Conservation (phyloP, 2,797 vertebrate genomes). For the Girardinus metallicus region DNA sequence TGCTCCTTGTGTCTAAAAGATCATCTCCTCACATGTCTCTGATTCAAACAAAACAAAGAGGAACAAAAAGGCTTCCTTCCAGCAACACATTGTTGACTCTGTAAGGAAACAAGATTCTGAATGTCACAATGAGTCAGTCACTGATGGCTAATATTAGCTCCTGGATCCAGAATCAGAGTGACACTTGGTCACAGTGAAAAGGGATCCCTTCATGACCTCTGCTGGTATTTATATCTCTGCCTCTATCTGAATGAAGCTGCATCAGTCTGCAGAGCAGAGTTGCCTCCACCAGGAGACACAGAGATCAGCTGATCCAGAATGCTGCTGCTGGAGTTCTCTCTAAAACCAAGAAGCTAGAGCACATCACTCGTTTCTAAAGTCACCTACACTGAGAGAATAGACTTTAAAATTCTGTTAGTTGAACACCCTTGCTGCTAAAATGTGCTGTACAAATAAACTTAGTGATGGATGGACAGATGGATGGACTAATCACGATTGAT, state of each 20-base stretch:
- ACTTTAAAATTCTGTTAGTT: too few species aligned
- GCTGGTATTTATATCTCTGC: conserved; percentile 47
- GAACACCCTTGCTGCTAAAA: too few species aligned
- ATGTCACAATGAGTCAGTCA: conserved; percentile 21
- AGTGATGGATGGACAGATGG: too few species aligned
- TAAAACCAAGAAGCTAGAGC: too few species aligned
- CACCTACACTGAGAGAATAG: too few species aligned
- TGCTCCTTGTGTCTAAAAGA: not conserved
- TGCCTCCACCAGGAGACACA: not conserved
- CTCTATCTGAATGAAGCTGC: conserved; percentile 26
- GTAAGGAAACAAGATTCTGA: conserved; percentile 20
- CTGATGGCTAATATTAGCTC: conserved; percentile 42
- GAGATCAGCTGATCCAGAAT: too few species aligned
- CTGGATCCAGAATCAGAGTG: conserved; percentile 37
- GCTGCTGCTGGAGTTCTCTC: too few species aligned
- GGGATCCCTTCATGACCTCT: conserved; percentile 57
- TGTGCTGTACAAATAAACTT: too few species aligned
- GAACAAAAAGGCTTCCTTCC: not conserved
- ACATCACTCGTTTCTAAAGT: too few species aligned
- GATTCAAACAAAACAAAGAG: not conserved
- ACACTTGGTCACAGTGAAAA: conserved; percentile 60
- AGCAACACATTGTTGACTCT: not conserved
- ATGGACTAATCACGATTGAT: too few species aligned
- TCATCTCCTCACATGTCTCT: not conserved
- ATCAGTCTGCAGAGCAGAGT: conserved; percentile 14